phyloP scores from a whole-genome alignment of 2,888 invertebrate species.

The Laothoe populi region DNA sequence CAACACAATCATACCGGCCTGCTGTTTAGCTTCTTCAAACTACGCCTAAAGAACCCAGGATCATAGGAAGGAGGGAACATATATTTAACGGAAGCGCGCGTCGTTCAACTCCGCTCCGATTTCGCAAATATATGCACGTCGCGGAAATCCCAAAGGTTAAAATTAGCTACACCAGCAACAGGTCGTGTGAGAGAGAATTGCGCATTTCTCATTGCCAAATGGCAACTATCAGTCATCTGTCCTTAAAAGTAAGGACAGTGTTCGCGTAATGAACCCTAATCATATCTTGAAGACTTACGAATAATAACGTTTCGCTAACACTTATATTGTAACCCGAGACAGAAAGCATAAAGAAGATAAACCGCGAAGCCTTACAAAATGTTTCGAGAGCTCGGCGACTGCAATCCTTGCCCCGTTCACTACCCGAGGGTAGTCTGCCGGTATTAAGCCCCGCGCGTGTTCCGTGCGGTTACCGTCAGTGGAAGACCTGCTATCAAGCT shows the following conservation, averaged over 20 bases:
- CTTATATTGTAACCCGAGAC: conserved; percentile 13
- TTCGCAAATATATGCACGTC: conserved; percentile 40
- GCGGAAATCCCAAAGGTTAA: neutral
- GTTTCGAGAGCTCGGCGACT: conserved; percentile 32
- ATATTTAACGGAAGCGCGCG: conserved; percentile 58
- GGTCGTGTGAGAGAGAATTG: neutral
- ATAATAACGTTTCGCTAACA: neutral
- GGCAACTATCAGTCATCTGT: conserved; percentile 2
- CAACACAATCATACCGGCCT: too few species aligned
- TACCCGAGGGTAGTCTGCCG: conserved; percentile 42
- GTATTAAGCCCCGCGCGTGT: conserved; percentile 55
- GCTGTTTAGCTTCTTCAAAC: too few species aligned
- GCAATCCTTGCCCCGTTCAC: conserved; percentile 38
- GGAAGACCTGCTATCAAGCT: conserved; percentile 76
- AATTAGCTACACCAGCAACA: neutral
- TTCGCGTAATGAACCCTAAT: conserved; percentile 14
- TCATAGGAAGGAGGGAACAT: conserved; percentile 54
- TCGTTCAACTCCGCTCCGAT: conserved; percentile 70
- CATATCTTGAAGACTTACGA: neutral
- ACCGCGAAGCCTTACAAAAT: conserved; percentile 39
- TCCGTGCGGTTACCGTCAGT: conserved; percentile 70
- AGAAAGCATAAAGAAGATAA: conserved; percentile 26
- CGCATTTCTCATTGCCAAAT: conserved; percentile 13
- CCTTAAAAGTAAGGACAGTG: neutral
- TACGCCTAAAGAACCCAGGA: too few species aligned